These are phyloP conservation scores for Pyrocoelia pectoralis DNA, from an alignment of 2,888 invertebrate genomes.

Conservation along the genomic window DNA sequence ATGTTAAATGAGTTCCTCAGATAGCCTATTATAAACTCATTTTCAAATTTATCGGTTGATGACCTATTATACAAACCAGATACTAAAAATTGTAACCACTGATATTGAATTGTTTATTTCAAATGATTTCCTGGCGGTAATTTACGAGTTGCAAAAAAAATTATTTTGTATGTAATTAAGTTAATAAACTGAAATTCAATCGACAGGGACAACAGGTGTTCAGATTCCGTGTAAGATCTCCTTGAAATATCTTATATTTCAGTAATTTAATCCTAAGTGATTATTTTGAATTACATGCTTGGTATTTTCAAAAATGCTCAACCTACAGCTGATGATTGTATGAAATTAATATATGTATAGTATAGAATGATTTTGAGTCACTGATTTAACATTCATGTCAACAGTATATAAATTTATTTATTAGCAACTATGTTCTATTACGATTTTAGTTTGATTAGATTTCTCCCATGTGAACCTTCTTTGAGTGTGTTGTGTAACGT, in stretches of 20 bases:
- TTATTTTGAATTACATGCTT: conserved; percentile 8
- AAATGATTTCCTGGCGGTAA: background rate
- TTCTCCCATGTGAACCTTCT: no score
- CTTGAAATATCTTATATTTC: conserved; percentile 9
- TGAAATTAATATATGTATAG: no score
- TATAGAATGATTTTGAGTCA: no score
- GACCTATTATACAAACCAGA: conserved; percentile 10
- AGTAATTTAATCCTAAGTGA: conserved; percentile 9
- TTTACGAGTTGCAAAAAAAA: background rate
- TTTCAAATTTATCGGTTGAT: conserved; percentile 13
- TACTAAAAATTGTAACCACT: background rate
- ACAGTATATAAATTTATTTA: no score
- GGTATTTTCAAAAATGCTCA: conserved; percentile 54
- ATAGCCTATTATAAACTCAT: conserved; percentile 13
- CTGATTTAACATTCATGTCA: no score
- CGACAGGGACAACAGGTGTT: conserved; percentile 13
- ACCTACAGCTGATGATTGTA: background rate
- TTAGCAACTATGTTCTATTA: no score
- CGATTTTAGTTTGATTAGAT: no score
- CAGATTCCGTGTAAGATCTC: conserved; percentile 3
- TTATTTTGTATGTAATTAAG: background rate
- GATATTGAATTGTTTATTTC: conserved; percentile 10
- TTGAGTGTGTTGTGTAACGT: no score
- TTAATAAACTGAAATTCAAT: conserved; percentile 8
- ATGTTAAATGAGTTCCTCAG: conserved; percentile 8